Conservation (phyloP, 1,140 invertebrate species). For the Drosophila leontia region DNA sequence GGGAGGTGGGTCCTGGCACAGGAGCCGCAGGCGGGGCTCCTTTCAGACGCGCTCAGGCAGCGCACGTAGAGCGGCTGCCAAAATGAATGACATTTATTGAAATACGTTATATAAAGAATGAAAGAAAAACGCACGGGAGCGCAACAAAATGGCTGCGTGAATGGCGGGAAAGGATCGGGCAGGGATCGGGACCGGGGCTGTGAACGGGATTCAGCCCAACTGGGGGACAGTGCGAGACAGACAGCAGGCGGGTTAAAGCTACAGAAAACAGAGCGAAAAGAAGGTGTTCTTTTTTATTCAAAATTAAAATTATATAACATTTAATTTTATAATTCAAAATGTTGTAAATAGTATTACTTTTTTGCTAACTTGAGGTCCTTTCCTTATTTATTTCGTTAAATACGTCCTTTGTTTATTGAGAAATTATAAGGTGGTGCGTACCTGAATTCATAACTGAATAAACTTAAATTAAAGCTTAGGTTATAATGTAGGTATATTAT, state of each 20-base stretch:
- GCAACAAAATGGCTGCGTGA: conserved; percentile 65
- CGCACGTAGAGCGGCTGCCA: conserved; percentile 76
- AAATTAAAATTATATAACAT: not conserved
- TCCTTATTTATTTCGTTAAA: too few relatives aligned
- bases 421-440: too few relatives aligned
- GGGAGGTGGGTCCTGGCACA: not conserved
- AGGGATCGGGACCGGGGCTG: not conserved
- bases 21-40: conserved; percentile 38
- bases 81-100: conserved; percentile 83
- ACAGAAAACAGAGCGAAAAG: conserved; percentile 1
- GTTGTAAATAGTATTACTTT: too few relatives aligned
- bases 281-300: not conserved
- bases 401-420: too few relatives aligned
- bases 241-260: conserved; percentile 15
- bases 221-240: conserved; percentile 33
- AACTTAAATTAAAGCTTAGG: too few relatives aligned
- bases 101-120: conserved; percentile 70
- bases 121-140: conserved; percentile 56
- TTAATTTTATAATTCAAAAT: too few relatives aligned
- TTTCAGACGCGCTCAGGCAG: conserved; percentile 72
- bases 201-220: conserved; percentile 4
- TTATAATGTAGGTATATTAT: too few relatives aligned
- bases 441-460: too few relatives aligned
- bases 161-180: conserved; percentile 25
- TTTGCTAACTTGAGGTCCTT: too few relatives aligned